These are phyloP conservation scores for Novumbra hubbsi DNA, from an alignment of 2,797 vertebrate species.

Conservation along the genomic window DNA sequence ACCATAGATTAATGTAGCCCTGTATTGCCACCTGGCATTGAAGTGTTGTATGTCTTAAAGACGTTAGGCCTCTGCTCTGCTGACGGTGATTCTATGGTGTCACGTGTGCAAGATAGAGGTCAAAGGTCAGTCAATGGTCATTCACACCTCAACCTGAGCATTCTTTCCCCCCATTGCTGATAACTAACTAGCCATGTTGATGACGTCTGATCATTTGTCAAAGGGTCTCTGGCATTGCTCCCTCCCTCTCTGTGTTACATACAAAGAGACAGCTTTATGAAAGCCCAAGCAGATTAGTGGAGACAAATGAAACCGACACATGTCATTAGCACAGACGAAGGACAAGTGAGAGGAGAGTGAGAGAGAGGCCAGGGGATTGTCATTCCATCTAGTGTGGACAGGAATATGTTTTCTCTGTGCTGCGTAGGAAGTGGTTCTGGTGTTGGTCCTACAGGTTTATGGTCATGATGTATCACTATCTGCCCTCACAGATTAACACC, in stretches of 20 bases:
- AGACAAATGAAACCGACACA: slow-evolving; percentile 57
- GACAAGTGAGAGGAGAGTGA: too few relatives aligned
- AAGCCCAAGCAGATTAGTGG: slow-evolving; percentile 56
- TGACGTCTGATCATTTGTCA: not conserved
- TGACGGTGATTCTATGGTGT: not conserved
- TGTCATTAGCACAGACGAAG: slow-evolving; percentile 61
- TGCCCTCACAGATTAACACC: slow-evolving; percentile 39
- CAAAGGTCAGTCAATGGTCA: too few relatives aligned
- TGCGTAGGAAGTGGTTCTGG: too few relatives aligned
- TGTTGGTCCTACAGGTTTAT: slow-evolving; percentile 45
- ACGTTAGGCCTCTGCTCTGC: not conserved
- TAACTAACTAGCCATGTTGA: not conserved
- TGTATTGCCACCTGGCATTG: not conserved
- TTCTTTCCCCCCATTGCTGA: not conserved
- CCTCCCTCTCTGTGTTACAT: not conserved
- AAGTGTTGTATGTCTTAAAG: not conserved
- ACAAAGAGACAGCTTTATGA: slow-evolving; percentile 53
- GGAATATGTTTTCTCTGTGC: too few relatives aligned
- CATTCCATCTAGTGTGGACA: too few relatives aligned
- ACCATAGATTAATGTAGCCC: not conserved
- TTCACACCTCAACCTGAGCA: too few relatives aligned
- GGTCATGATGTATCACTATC: slow-evolving; percentile 52
- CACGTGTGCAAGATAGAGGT: too few relatives aligned
- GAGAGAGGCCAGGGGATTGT: too few relatives aligned
- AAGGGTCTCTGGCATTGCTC: not conserved